Percentiles rank a stretch among this genome's conserved stretches.
Evolutionary conservation across 2,797 vertebrate genomes (phyloP).

Genomic region (Natrix natrix): DNA sequence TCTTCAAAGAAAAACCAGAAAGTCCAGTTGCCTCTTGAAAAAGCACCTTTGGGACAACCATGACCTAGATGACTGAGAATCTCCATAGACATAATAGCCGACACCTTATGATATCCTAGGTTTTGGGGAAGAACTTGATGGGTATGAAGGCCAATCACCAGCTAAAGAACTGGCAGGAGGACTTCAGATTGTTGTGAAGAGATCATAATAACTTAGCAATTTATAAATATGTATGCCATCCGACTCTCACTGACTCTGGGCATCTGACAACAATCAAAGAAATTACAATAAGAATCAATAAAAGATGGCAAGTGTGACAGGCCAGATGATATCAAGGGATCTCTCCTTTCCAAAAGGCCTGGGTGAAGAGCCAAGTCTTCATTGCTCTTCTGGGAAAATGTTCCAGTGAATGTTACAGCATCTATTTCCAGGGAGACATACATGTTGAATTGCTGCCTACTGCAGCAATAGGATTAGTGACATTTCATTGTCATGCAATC

Average conservation of each 20-base stretch:
- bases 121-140: no score
- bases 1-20: no score
- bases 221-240: no score
- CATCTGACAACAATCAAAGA: neutral
- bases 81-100: no score
- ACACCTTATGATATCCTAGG: no score
- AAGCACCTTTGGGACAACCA: no score
- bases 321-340: neutral
- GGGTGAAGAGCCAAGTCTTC: neutral
- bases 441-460: neutral
- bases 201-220: no score
- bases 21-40: no score
- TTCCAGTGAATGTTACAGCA: neutral
- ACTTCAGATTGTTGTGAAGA: no score
- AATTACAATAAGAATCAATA: neutral
- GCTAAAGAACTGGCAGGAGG: no score
- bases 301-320: neutral
- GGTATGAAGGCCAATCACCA: no score
- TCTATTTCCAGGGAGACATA: neutral
- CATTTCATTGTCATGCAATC: neutral
- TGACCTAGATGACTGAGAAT: no score
- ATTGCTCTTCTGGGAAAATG: neutral
- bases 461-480: neutral
- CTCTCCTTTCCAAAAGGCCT: neutral
- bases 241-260: neutral